phyloP scores from a whole-genome alignment of 2,113 vertebrate species.

The Strigops habroptila region DNA sequence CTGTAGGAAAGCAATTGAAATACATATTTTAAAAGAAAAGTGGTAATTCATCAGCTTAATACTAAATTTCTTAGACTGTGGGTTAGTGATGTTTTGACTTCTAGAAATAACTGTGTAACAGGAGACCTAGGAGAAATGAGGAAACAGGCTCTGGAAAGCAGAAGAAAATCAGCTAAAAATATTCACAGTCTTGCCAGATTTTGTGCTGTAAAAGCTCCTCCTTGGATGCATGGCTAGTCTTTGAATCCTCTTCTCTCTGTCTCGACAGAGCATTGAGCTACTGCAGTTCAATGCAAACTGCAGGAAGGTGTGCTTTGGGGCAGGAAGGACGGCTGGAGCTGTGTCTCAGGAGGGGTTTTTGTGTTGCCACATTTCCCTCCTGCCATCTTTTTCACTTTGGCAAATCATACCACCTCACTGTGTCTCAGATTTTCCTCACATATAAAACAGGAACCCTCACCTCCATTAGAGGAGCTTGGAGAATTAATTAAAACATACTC shows the following conservation, averaged over 20 bases:
- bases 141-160: background rate
- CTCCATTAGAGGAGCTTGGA: background rate
- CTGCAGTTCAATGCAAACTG: background rate
- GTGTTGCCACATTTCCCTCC: background rate
- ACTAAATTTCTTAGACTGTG: background rate
- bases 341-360: background rate
- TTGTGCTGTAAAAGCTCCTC: background rate
- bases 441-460: background rate
- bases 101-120: background rate
- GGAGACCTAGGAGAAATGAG: background rate
- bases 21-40: background rate
- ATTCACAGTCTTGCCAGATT: background rate
- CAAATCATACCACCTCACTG: background rate
- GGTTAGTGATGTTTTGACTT: background rate
- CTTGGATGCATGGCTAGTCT: background rate
- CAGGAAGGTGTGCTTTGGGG: background rate
- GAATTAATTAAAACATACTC: constrained; percentile 40
- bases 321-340: background rate
- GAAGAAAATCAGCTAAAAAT: background rate
- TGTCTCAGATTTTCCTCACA: background rate
- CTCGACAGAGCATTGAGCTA: background rate
- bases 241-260: background rate
- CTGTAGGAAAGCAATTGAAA: background rate
- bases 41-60: background rate
- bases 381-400: background rate